Percentiles rank a stretch among this genome's conserved stretches.
Evolutionary conservation across 2,888 invertebrate species (phyloP).

Genomic region (Hypolimnas misippus): DNA sequence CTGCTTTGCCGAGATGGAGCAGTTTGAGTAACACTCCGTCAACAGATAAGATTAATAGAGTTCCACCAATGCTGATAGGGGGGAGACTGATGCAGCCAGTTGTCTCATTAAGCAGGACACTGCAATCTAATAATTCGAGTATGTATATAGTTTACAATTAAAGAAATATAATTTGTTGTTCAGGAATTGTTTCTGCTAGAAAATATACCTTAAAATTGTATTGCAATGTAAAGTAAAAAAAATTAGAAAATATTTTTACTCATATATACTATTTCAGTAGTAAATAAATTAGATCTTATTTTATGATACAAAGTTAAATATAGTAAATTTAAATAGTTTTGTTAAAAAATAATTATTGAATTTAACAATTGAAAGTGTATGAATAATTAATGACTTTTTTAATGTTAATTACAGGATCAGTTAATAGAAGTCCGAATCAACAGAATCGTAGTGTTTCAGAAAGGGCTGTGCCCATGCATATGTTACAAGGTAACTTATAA

Average conservation of each 20-base stretch:
- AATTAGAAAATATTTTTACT: too few relatives aligned
- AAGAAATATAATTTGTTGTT: too few relatives aligned
- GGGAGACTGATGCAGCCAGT: conserved; percentile 75
- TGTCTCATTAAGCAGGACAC: conserved; percentile 66
- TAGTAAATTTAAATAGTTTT: too few relatives aligned
- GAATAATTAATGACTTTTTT: neutral
- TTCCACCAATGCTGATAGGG: conserved; percentile 69
- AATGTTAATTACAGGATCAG: conserved; percentile 50
- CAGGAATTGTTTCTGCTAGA: too few relatives aligned
- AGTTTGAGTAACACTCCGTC: conserved; percentile 59
- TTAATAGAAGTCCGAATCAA: conserved; percentile 55
- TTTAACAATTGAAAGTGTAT: too few relatives aligned
- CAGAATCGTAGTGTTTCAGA: conserved; percentile 55
- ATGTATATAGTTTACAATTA: conserved; percentile 41
- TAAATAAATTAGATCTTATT: too few relatives aligned
- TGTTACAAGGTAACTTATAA: conserved; percentile 67
- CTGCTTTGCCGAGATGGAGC: conserved; percentile 63
- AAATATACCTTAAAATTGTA: too few relatives aligned
- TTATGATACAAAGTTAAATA: too few relatives aligned
- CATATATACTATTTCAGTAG: too few relatives aligned
- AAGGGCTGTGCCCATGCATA: conserved; percentile 67
- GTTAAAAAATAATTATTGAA: too few relatives aligned
- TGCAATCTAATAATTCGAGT: conserved; percentile 57
- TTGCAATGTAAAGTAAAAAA: too few relatives aligned
- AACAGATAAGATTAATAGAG: conserved; percentile 64